Conservation (phyloP, 2,113 vertebrate species). For the Megaptera novaeangliae region DNA sequence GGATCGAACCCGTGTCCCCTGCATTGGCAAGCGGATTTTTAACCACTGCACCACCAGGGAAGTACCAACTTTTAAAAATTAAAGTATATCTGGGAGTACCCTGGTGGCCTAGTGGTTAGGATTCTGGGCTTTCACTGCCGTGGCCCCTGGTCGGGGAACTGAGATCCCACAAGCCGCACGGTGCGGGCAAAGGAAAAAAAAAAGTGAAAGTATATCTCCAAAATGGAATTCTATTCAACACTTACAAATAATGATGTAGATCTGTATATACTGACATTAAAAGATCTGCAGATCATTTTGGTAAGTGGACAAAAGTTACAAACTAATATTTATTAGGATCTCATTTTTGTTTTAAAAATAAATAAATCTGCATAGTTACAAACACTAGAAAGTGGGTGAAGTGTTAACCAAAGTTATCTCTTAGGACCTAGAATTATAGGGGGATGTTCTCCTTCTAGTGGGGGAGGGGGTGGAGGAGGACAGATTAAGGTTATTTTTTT, state of each 20-base stretch:
- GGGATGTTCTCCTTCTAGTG: neutral
- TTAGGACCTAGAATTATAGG: neutral
- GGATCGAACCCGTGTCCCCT: no score
- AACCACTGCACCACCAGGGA: no score
- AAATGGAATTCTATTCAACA: neutral
- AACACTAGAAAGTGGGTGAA: neutral
- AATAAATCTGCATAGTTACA: neutral
- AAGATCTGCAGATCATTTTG: neutral
- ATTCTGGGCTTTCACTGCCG: neutral
- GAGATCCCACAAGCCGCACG: neutral
- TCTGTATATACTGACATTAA: neutral
- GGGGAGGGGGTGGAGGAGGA: neutral
- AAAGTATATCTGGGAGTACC: neutral
- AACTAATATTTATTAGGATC: neutral
- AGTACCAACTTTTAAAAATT: neutral
- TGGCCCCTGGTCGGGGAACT: neutral
- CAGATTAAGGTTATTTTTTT: neutral
- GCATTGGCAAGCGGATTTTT: no score
- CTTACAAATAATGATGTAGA: neutral
- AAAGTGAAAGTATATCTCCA: neutral
- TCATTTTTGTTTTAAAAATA: slow-evolving; percentile 35
- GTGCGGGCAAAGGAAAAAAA: neutral
- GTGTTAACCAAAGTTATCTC: neutral
- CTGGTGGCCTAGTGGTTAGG: neutral
- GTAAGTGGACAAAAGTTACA: neutral